Base-by-base conservation (phyloP, 2,888 invertebrate species). In the Bruchidius siliquastri region DNA sequence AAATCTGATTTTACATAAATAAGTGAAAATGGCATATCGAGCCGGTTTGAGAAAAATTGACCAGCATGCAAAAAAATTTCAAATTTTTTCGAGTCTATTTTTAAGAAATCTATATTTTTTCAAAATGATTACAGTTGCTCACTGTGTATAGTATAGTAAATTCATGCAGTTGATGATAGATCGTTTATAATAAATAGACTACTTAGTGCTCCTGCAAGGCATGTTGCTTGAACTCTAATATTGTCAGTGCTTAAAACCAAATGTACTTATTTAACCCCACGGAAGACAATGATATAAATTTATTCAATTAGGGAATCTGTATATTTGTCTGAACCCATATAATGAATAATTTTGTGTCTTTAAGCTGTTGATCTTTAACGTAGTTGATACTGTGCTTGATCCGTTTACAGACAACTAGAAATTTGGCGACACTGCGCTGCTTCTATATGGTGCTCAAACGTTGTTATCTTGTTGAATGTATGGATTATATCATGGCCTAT, bases 361-460 rank as follows among this genome's bases (percentile, higher is more conserved):
- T 13, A 49, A 49, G 13, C 49, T 49, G 49, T 49, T 49, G 49
- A 49, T 13, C 49, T 13, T 26, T 49, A 13, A 49, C 13, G 6
- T 49, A 49, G 49, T 8, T 49, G 49, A 1, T 26, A 26, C 26
- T 26, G 8, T 49, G 49, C 49, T 49, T 49, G 1, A 13, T 8
- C 49, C 49, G 49, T 13, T 49, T 49, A 8, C 8, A 13, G 49
- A 49, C 13, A 49, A 49, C 49, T 49, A 13, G 18, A 49, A 49
- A 13, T 49, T 49, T 49, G 49, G 18, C 49, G 13, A 18, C 49
- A 49, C 49, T 49, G 13, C 49, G 49, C 3, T 49, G 49, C 49
- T 49, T 49, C 71, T 71, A 22, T 49, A 70, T 22, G 21, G 68
- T 68, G 68, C 68, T 22, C 21, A 22, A 68, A 68, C 21, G 21